A percentile compares a stretch with the other conserved stretches of the same genome.
Conservation (phyloP, 2,113 vertebrate species). For the Reinhardtius hippoglossoides region DNA sequence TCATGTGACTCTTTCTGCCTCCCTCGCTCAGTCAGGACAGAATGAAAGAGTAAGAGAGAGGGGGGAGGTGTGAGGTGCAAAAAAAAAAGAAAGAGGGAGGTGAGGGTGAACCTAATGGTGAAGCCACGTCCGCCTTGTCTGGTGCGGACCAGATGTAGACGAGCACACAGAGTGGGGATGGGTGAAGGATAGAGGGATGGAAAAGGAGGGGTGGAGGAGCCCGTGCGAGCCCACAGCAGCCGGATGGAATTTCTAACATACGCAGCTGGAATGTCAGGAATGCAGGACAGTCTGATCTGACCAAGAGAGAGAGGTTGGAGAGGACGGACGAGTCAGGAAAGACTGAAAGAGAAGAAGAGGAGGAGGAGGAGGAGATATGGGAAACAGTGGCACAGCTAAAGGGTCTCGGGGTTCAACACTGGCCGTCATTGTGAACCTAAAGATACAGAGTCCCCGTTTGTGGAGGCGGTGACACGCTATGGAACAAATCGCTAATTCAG, state of each 20-base stretch:
- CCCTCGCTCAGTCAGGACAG: constrained; percentile 17
- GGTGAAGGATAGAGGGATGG: constrained; percentile 58
- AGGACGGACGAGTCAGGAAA: constrained; percentile 50
- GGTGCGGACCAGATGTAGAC: constrained; percentile 56
- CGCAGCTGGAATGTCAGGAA: constrained; percentile 91
- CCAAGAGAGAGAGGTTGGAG: constrained; percentile 48
- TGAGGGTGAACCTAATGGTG: constrained; percentile 29
- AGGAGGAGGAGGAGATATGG: constrained; percentile 11
- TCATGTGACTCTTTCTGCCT: constrained; percentile 58
- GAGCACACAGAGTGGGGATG: constrained; percentile 34
- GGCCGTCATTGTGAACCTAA: constrained; percentile 43
- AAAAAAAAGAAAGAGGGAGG: background rate
- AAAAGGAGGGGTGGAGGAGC: constrained; percentile 64
- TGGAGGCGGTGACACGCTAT: constrained; percentile 45
- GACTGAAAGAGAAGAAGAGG: constrained; percentile 16
- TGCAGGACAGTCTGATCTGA: constrained; percentile 86
- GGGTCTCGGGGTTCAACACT: constrained; percentile 34
- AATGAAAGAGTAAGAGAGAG: constrained; percentile 2
- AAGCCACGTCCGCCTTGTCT: constrained; percentile 30
- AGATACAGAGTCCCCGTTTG: constrained; percentile 55
- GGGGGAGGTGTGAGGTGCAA: background rate
- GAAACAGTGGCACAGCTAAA: constrained; percentile 35
- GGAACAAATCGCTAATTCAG: constrained; percentile 68
- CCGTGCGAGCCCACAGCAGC: constrained; percentile 81
- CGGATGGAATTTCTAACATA: constrained; percentile 93